A percentile compares a stretch with the other conserved stretches of the same genome.
phyloP scores from a whole-genome alignment of 1,140 invertebrate species.

The Trichoplusia ni region DNA sequence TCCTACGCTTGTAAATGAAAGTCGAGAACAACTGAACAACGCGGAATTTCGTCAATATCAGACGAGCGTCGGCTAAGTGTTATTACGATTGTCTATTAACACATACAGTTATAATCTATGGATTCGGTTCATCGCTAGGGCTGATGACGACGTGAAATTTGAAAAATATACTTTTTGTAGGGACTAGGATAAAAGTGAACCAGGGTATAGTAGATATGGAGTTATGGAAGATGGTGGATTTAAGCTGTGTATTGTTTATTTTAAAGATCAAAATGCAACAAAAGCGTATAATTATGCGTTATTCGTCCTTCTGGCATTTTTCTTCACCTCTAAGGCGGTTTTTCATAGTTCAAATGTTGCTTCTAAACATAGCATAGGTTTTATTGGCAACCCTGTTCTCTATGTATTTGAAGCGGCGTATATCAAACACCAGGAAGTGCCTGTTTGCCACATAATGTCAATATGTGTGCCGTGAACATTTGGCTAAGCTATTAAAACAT shows the following conservation, averaged over 20 bases:
- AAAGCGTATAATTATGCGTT: no score
- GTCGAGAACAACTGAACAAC: no score
- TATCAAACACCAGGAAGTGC: slow-evolving; percentile 27
- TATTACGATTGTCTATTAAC: slow-evolving; percentile 21
- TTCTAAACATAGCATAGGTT: no score
- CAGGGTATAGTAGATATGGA: no score
- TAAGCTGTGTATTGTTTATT: no score
- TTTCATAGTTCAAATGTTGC: no score
- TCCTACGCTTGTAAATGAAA: neutral
- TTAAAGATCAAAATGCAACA: no score
- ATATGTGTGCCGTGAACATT: slow-evolving; percentile 41
- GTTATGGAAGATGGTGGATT: no score
- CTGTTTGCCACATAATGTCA: slow-evolving; percentile 50
- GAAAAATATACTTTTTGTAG: neutral
- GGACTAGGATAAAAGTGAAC: no score
- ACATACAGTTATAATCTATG: slow-evolving; percentile 4
- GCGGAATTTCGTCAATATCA: neutral
- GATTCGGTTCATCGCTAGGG: slow-evolving; percentile 7
- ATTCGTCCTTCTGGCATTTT: no score
- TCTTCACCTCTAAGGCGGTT: no score
- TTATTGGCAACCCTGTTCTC: neutral
- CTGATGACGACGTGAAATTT: neutral
- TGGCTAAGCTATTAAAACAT: slow-evolving; percentile 53
- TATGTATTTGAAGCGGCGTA: neutral
- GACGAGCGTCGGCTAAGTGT: slow-evolving; percentile 12